Evolutionary conservation across 1,140 invertebrate species (phyloP).

Genomic region (Leptinotarsa texana): DNA sequence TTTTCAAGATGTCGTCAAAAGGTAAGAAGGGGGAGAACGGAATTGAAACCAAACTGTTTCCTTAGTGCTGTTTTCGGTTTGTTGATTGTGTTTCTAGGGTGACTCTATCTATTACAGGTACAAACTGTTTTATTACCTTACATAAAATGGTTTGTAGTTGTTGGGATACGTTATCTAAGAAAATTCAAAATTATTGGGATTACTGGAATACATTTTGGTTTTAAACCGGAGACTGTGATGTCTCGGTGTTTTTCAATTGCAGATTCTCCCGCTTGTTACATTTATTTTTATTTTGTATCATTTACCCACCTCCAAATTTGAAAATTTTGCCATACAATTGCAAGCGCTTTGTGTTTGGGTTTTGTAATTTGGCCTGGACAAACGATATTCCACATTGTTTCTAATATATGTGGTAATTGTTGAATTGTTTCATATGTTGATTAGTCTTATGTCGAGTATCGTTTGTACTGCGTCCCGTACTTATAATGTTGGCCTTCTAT

Average conservation of each 20-base stretch:
- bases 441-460: conserved; percentile 32
- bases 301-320: conserved; percentile 34
- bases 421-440: not conserved
- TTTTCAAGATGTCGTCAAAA: conserved; percentile 31
- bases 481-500: conserved; percentile 56
- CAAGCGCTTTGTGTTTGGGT: conserved; percentile 44
- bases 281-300: conserved; percentile 36
- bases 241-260: conserved; percentile 47
- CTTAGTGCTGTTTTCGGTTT: not conserved
- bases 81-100: not conserved
- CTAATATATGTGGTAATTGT: not conserved
- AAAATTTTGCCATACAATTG: conserved; percentile 50
- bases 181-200: conserved; percentile 13
- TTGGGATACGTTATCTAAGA: not conserved
- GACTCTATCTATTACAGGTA: not conserved
- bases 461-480: conserved; percentile 41
- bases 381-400: conserved; percentile 35
- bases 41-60: conserved; percentile 48
- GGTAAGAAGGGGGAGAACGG: conserved; percentile 52
- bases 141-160: conserved; percentile 24
- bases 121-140: conserved; percentile 23
- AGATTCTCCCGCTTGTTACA: conserved; percentile 40
- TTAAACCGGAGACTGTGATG: conserved; percentile 48
- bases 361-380: conserved; percentile 40
- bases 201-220: conserved; percentile 44